These are phyloP conservation scores for Parnassius apollo DNA, from an alignment of 2,888 invertebrate species.

Conservation along the genomic window DNA sequence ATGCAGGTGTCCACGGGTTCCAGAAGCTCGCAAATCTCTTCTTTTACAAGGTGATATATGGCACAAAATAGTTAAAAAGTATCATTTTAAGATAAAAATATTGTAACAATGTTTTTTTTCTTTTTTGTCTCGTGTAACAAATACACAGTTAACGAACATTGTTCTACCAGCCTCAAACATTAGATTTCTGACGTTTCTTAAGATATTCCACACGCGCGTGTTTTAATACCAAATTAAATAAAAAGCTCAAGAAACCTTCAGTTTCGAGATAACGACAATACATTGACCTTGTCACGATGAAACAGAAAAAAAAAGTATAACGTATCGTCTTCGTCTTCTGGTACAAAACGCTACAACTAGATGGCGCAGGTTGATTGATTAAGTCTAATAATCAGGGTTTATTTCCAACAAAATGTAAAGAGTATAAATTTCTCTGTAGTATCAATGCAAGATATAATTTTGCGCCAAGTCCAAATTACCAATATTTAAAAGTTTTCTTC, in stretches of 20 bases:
- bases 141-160: conserved; percentile 4
- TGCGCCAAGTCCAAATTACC: too few species aligned
- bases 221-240: conserved; percentile 27
- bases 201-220: conserved; percentile 20
- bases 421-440: too few species aligned
- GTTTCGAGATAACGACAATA: conserved; percentile 23
- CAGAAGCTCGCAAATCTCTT: too few species aligned
- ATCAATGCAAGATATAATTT: too few species aligned
- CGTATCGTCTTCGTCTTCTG: conserved; percentile 4
- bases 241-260: conserved; percentile 22
- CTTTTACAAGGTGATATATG: too few species aligned
- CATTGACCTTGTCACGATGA: conserved; percentile 22
- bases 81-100: too few species aligned
- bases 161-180: conserved; percentile 10
- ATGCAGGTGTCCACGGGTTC: too few species aligned
- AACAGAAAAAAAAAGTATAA: conserved; percentile 10
- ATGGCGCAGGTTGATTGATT: conserved; percentile 6
- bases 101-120: too few species aligned
- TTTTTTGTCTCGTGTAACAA: too few species aligned
- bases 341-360: conserved; percentile 1
- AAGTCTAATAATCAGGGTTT: not conserved
- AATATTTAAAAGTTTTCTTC: too few species aligned
- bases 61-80: too few species aligned
- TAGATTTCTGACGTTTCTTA: conserved; percentile 6
- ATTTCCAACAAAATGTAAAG: too few species aligned